Conservation (phyloP, 2,888 invertebrate genomes). For the Ophion ventricosus region DNA sequence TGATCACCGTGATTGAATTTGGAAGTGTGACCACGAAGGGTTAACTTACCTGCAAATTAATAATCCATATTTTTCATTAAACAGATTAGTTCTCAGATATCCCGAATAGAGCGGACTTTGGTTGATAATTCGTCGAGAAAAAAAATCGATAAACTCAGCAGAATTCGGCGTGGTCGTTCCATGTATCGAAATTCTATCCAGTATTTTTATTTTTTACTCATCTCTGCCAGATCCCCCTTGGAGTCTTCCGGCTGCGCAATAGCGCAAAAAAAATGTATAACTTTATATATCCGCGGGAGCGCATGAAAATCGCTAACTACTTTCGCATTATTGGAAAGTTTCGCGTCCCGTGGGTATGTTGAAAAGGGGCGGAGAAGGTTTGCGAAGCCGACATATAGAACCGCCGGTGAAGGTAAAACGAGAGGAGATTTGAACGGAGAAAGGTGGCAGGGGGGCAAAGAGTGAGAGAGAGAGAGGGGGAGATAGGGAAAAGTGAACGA, state of each 20-base stretch:
- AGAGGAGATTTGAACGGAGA: background rate
- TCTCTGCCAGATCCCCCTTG: background rate
- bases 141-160: background rate
- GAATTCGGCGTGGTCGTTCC: background rate
- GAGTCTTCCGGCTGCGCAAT: background rate
- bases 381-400: conserved; percentile 30
- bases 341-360: conserved; percentile 60
- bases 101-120: too few relatives aligned
- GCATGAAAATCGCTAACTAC: conserved; percentile 74
- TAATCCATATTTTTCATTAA: too few relatives aligned
- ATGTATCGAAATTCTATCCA: background rate
- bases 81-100: too few relatives aligned
- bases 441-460: background rate
- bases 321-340: conserved; percentile 75
- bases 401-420: conserved; percentile 53
- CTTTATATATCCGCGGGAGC: conserved; percentile 56
- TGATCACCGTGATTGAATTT: too few relatives aligned
- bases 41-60: too few relatives aligned
- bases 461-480: background rate
- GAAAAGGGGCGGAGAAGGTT: background rate
- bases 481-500: conserved; percentile 21
- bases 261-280: conserved; percentile 27
- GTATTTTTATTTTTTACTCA: conserved; percentile 21
- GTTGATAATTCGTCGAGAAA: too few relatives aligned
- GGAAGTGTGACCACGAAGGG: too few relatives aligned